Base-by-base conservation (phyloP, 2,888 invertebrate species). In the Agonopterix arenella region DNA sequence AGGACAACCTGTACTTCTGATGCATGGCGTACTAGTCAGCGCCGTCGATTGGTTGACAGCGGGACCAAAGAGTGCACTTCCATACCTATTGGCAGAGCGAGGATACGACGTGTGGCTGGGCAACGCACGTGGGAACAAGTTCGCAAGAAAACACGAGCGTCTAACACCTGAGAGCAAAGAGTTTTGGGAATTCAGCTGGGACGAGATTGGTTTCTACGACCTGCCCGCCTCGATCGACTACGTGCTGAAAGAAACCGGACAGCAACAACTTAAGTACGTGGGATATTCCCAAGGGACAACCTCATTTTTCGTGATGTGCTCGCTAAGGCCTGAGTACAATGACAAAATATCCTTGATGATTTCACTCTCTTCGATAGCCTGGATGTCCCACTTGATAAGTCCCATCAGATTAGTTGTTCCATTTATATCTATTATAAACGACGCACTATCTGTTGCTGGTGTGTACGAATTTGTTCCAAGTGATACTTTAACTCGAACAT, bases 161-260 rank as follows among this genome's bases (percentile, higher is more conserved):
- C 50, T 78, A 72, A 54, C 71, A 65, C 16, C 76, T 8, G 13
- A 84, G 45, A 51, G 61, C 1, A 69, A 59, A 51, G 67, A 68
- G 36, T 54, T 79, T 11, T 49, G 93, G 93, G 79, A 91, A 48
- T 93, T 93, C 61, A 94, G 94, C 49, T 97, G 93, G 93, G 94
- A 97, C 74, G 83, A 86, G 68, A 81, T 84, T 70, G 85, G 83
- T 38, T 61, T 68, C n/a, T 57, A 70, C 52, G 85, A 86, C 60
- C 53, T 84, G 53, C 80, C 85, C 9, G 76, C 81, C 2, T 70
- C 72, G 36, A 71, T 85, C 47, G 82, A 86, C 62, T 73, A 79
- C 50, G 72, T 84, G 53, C 60, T 81, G 2, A 56, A 61, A 4
- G 57, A 52, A 36, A 84, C 77, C 38, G 59, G 58, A 10, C 59